Evolutionary conservation across 2,888 invertebrate genomes (phyloP).

Genomic region (Dasysyrphus albostriatus): DNA sequence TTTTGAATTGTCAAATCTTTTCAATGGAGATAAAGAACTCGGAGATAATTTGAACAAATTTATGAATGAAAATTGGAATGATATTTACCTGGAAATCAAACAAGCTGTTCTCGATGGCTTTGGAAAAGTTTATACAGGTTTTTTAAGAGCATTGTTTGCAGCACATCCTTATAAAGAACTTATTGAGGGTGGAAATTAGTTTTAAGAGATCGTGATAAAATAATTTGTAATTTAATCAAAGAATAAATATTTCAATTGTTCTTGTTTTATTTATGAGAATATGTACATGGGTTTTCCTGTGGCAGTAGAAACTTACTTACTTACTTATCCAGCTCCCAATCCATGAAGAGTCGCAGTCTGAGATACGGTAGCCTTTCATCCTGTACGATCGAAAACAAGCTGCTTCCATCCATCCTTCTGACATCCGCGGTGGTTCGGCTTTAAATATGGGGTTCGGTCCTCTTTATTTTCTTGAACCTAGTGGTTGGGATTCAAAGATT

Average conservation of each 20-base stretch:
- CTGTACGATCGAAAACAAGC: too few relatives aligned
- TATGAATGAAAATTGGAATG: slow-evolving; percentile 77
- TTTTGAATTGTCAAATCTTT: slow-evolving; percentile 80
- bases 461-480: too few relatives aligned
- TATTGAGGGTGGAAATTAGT: slow-evolving; percentile 43
- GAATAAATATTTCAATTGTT: neutral
- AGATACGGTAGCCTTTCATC: too few relatives aligned
- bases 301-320: too few relatives aligned
- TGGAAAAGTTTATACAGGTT: slow-evolving; percentile 79
- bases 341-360: too few relatives aligned
- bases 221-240: neutral
- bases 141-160: slow-evolving; percentile 81
- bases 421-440: too few relatives aligned
- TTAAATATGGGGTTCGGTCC: too few relatives aligned
- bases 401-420: too few relatives aligned
- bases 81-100: slow-evolving; percentile 82
- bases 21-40: slow-evolving; percentile 82
- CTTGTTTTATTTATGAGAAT: neutral
- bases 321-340: too few relatives aligned
- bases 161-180: slow-evolving; percentile 81
- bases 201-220: neutral
- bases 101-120: slow-evolving; percentile 81
- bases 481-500: too few relatives aligned
- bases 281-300: too few relatives aligned
- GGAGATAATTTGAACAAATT: slow-evolving; percentile 82